Evolutionary conservation across 2,113 vertebrate species (phyloP), one percentile per base, ranked within the genome.

Genomic region (Vanacampus margaritifer): DNA sequence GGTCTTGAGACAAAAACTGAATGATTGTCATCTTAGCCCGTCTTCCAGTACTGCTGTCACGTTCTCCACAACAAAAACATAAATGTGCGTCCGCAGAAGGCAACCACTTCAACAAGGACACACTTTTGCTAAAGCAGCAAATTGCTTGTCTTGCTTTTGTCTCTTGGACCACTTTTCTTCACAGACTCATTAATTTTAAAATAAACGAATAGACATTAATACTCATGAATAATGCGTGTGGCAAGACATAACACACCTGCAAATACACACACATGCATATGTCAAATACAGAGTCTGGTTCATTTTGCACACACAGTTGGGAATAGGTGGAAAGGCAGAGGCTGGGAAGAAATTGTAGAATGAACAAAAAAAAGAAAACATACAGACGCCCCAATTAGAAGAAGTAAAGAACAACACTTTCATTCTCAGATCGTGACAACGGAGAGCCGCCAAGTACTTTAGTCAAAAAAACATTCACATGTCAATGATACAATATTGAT

Each of bases 121-220:
- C 73, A 75, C 13, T 62, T 43, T 57, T 17, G 26, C 54, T 32
- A 51, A 63, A 43, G 35, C 72, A 39, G 26, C 57, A 57, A 41
- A 39, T 59, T 65, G 56, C 51, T 41, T 32, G 59, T 63, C 41
- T 32, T 57, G 37, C 28, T 64, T 83, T 79, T 83, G 73, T 84
- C 69, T 76, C 57, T 68, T 75, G 67, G n/a, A 48, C 41, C 64
- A 43, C 23, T 79, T 73, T 32, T 41, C 72, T 69, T 1, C 65
- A 56, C 21, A 81, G 68, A 76, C 70, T 87, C 74, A 86, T 87
- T 77, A 82, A 85, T 84, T 87, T 87, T 85, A 74, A 87, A 87
- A 84, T 71, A 82, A 85, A 86, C 84, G 86, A 84, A 84, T 64
- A 79, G 64, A 71, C 63, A 75, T 86, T 84, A 82, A 79, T 69